These are phyloP conservation scores for Siphamia tubifer DNA, from an alignment of 2,113 vertebrate species.

Conservation along the genomic window DNA sequence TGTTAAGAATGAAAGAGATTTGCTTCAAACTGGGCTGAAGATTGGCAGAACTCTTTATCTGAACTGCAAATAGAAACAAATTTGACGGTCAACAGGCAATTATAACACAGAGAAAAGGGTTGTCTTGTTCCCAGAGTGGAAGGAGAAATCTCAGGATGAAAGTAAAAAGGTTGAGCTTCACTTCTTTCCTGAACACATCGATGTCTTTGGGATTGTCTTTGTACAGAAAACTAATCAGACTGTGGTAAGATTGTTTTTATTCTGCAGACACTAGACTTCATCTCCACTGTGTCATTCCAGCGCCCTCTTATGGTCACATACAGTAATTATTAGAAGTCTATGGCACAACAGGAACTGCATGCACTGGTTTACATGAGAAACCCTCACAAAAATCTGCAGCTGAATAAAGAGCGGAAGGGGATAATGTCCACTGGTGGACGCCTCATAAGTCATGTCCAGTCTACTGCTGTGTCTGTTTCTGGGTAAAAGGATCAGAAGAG, in stretches of 20 bases:
- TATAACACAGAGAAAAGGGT: too few species aligned
- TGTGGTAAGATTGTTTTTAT: too few species aligned
- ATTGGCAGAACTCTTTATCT: neutral
- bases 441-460: neutral
- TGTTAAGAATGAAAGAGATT: neutral
- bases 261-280: too few species aligned
- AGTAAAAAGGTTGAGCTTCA: neutral
- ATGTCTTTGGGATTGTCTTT: neutral
- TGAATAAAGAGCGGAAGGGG: neutral
- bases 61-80: neutral
- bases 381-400: too few species aligned
- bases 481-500: neutral
- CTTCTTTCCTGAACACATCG: neutral
- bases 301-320: conserved; percentile 35
- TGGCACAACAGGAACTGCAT: too few species aligned
- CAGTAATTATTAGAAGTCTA: too few species aligned
- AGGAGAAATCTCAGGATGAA: too few species aligned
- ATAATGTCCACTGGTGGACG: neutral
- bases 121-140: too few species aligned
- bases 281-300: neutral
- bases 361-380: too few species aligned
- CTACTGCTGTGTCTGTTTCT: neutral
- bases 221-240: too few species aligned
- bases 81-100: neutral
- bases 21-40: neutral